Base-by-base conservation (phyloP, 2,888 invertebrate genomes). In the Oligia latruncula region DNA sequence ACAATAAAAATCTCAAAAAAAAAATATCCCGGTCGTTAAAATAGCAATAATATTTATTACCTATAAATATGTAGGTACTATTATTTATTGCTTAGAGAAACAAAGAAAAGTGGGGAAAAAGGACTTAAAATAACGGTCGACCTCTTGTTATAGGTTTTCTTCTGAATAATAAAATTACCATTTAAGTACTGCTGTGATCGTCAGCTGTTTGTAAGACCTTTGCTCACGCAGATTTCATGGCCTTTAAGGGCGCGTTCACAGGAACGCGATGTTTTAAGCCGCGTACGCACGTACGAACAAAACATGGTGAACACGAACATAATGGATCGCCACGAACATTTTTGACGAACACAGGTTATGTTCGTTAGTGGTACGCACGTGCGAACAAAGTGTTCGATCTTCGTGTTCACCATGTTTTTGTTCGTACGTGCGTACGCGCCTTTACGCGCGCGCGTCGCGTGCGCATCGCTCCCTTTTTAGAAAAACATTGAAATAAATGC, bases 161-260 rank as follows among this genome's bases (percentile, higher is more conserved):
- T 64, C 64, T 17, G 29, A 74, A 76, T 20, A 71, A 80, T 74
- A 23, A 74, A 82, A 71, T 74, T 72, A 55, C 77, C 71, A 55
- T 71, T 35, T 17, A 40, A n/a, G 40, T 23, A 60, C 40, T 62
- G 58, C 9, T 52, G 11, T 35, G 75, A 76, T 49, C 23, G 35
- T 58, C 11, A 11, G 55, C 0, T 74, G 15, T 80, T 80, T 76
- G 17, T 46, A 35, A 35, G 11, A 23, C 58, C 71, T 74, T 68
- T 71, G n/a, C 66, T 64, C 0, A 29, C 5, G 23, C 17, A 46
- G 9, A n/a, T 60, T 72, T 52, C 40, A 66, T n/a, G 17, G 43
- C 11, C 20, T 72, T n/a, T 58, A 40, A 5, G 40, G 40, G 40
- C 40, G 40, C 40, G 40, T 40, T 5, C 40, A 40, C 40, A 40